A percentile compares a stretch with the other conserved stretches of the same genome.
Evolutionary conservation across 2,888 invertebrate species (phyloP).

Genomic region (Sphaerophoria rueppellii): DNA sequence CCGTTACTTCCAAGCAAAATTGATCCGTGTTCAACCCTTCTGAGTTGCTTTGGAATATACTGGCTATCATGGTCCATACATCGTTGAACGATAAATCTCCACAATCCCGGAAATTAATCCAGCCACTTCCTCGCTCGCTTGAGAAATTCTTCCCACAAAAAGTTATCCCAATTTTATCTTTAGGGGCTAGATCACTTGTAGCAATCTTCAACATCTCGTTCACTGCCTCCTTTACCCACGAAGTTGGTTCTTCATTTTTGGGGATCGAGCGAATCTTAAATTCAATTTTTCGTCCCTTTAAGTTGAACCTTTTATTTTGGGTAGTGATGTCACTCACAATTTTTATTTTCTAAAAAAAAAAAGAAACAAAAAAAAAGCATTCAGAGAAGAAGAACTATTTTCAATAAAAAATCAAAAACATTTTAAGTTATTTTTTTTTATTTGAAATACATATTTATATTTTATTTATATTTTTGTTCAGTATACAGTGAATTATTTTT

Average conservation of each 20-base stretch:
- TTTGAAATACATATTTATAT: no score
- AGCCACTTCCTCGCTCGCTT: not conserved
- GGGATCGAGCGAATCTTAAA: not conserved
- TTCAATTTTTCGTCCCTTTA: not conserved
- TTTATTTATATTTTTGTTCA: no score
- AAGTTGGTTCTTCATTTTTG: not conserved
- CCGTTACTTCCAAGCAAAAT: conserved; percentile 7
- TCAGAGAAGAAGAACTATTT: not conserved
- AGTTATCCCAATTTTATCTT: not conserved
- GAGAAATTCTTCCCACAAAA: not conserved
- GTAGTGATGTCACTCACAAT: not conserved
- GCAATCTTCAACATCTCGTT: not conserved
- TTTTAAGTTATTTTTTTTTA: not conserved
- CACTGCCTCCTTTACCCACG: not conserved
- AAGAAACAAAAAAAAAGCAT: not conserved
- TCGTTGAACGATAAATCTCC: not conserved
- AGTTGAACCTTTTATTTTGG: not conserved
- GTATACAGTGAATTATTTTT: no score
- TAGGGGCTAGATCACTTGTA: not conserved
- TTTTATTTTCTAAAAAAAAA: not conserved
- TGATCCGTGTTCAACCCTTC: conserved; percentile 2
- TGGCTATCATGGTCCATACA: not conserved
- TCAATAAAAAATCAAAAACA: not conserved
- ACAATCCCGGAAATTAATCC: not conserved
- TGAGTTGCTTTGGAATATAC: conserved; percentile 29